Evolutionary conservation across 2,888 invertebrate genomes (phyloP).

Genomic region (Empis livida): DNA sequence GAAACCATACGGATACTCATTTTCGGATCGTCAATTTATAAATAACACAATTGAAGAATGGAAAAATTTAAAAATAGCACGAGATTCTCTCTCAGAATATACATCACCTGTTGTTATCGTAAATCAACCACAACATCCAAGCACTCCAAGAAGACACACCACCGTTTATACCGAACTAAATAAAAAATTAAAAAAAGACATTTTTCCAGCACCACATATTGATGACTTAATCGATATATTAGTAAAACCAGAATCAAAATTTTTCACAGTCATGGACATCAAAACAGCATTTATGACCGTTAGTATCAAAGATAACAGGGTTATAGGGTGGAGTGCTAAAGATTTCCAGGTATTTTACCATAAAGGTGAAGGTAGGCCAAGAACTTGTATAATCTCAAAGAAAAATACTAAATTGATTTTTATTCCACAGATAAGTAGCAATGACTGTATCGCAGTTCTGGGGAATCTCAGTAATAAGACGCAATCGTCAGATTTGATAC

Average conservation of each 20-base stretch:
- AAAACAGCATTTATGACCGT: constrained; percentile 4
- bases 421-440: too few species aligned
- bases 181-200: constrained; percentile 3
- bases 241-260: background rate
- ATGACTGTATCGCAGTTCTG: too few species aligned
- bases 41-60: background rate
- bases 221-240: constrained; percentile 1
- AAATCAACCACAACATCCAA: constrained; percentile 4
- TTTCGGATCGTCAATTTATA: background rate
- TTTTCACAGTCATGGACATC: constrained; percentile 3
- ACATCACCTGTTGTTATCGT: constrained; percentile 5
- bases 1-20: background rate
- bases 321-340: too few species aligned
- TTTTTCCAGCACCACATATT: constrained; percentile 2
- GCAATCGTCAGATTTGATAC: too few species aligned
- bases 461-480: too few species aligned
- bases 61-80: constrained; percentile 1
- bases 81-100: constrained; percentile 4
- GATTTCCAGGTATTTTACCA: too few species aligned
- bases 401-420: too few species aligned
- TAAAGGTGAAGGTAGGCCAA: too few species aligned
- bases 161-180: constrained; percentile 1
- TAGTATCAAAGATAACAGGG: background rate
- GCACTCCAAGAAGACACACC: constrained; percentile 2
- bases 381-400: too few species aligned